Evolutionary conservation across 2,113 vertebrate species (phyloP).

Genomic region (Crotophaga sulcirostris): DNA sequence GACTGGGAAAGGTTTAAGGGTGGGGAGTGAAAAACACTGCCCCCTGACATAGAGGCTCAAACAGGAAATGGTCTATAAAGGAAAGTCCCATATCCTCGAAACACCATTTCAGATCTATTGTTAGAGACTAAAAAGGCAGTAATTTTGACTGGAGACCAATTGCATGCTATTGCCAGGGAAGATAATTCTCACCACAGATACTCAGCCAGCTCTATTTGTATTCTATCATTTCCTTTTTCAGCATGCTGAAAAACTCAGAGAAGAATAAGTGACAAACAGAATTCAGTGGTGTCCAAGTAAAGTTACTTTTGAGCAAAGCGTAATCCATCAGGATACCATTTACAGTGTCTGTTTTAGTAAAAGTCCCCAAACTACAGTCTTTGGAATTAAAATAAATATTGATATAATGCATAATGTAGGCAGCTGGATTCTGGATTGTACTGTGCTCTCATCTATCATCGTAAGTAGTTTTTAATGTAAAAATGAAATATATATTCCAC

Average conservation of each 20-base stretch:
- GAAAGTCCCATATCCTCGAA: background rate
- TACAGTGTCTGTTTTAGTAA: constrained; percentile 28
- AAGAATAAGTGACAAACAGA: constrained; percentile 21
- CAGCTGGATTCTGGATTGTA: constrained; percentile 10
- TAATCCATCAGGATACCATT: constrained; percentile 10
- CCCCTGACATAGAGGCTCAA: background rate
- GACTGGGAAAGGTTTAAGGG: background rate
- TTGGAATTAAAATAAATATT: constrained; percentile 54
- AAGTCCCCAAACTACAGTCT: background rate
- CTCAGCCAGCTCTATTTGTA: constrained; percentile 45
- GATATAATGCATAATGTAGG: constrained; percentile 4
- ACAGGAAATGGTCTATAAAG: background rate
- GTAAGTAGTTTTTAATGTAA: constrained; percentile 43
- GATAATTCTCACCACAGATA: constrained; percentile 30
- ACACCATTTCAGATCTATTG: constrained; percentile 24
- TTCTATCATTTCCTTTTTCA: constrained; percentile 23
- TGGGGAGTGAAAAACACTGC: background rate
- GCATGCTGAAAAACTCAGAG: constrained; percentile 11
- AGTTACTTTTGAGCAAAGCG: constrained; percentile 12
- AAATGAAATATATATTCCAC: constrained; percentile 17
- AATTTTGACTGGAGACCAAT: constrained; percentile 28
- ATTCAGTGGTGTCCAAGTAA: constrained; percentile 33
- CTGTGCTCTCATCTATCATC: background rate
- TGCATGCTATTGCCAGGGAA: background rate
- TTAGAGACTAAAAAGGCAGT: background rate